Percentiles rank a stretch among this genome's conserved stretches.
phyloP scores from a whole-genome alignment of 2,888 invertebrate genomes.

The Limulus polyphemus region DNA sequence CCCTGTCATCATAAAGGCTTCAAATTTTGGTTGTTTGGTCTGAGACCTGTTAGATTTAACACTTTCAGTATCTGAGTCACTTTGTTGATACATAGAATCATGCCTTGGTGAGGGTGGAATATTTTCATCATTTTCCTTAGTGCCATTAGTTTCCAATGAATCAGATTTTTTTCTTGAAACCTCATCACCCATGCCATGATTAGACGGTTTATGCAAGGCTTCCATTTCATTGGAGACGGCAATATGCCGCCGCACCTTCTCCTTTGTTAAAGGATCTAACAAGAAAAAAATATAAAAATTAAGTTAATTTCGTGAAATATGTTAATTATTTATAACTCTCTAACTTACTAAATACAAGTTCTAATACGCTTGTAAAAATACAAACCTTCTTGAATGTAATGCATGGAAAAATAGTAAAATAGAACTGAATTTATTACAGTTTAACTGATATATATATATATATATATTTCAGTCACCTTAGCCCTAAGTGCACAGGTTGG shows the following conservation, averaged over 20 bases:
- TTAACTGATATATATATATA: no score
- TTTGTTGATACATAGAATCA: neutral
- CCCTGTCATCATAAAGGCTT: constrained; percentile 96
- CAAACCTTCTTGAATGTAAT: no score
- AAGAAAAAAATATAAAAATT: no score
- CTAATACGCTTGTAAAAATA: no score
- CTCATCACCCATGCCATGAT: constrained; percentile 24
- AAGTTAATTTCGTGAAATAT: no score
- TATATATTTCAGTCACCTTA: no score
- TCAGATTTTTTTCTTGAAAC: neutral
- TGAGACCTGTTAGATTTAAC: constrained; percentile 4
- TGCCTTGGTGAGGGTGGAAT: constrained; percentile 5
- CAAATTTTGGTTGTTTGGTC: constrained; percentile 45
- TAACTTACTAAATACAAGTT: no score
- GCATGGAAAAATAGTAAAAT: no score
- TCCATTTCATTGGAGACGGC: constrained; percentile 36
- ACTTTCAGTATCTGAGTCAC: constrained; percentile 6
- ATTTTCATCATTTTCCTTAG: constrained; percentile 18
- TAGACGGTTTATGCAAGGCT: constrained; percentile 26
- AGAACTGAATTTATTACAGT: no score
- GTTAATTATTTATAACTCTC: no score
- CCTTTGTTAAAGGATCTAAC: constrained; percentile 74
- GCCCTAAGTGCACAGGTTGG: no score
- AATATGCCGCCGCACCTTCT: constrained; percentile 39
- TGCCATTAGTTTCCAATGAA: constrained; percentile 14